Conservation (phyloP, 35 echinoderm and acorn worm species). For the Lytechinus variegatus region DNA sequence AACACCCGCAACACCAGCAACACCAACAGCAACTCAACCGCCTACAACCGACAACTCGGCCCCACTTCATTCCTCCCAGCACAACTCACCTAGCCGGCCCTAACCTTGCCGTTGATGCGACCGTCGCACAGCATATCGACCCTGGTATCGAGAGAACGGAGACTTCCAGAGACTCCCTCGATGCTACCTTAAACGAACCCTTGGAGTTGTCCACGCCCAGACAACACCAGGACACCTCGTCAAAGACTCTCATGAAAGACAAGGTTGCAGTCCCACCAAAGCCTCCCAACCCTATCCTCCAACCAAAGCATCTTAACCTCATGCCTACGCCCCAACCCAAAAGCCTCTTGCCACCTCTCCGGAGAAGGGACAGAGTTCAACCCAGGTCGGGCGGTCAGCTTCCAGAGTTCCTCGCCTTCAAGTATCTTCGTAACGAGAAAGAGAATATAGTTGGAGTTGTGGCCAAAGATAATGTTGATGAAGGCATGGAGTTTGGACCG, state of each 20-base stretch:
- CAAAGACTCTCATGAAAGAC: background rate
- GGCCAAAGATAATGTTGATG: background rate
- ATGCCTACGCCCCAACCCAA: background rate
- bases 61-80: background rate
- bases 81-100: background rate
- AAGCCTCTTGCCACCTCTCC: background rate
- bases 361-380: background rate
- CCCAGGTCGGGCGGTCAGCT: background rate
- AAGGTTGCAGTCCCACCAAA: background rate
- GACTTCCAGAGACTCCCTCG: background rate
- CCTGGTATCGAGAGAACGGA: background rate
- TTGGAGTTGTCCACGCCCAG: background rate
- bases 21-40: background rate
- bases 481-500: background rate
- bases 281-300: background rate
- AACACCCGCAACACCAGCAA: background rate
- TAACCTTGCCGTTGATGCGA: background rate
- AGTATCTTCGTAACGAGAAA: background rate
- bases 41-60: background rate
- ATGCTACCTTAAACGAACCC: background rate
- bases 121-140: background rate
- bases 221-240: background rate
- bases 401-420: background rate
- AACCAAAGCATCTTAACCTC: background rate
- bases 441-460: conserved; percentile 7